phyloP scores from a whole-genome alignment of 2,888 invertebrate genomes.

The Eristalinus aeneus region DNA sequence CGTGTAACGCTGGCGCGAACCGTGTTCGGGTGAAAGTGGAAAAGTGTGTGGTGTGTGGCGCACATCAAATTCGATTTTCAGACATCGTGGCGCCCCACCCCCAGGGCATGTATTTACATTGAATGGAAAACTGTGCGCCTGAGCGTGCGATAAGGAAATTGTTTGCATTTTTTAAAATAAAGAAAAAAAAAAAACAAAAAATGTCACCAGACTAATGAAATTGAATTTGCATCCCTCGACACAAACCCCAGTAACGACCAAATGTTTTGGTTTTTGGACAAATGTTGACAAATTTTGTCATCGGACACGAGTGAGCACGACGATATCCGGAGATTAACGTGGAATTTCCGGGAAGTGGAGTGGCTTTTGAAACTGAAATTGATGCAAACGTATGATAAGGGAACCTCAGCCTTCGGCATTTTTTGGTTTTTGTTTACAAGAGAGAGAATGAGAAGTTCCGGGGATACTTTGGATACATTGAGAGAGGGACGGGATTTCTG shows the following conservation, averaged over 20 bases:
- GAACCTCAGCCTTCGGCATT: neutral
- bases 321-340: neutral
- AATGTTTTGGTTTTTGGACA: no score
- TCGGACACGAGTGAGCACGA: neutral
- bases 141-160: slow-evolving; percentile 20
- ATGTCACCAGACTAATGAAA: neutral
- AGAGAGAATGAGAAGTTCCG: neutral
- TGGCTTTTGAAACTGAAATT: neutral
- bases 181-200: neutral
- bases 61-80: neutral
- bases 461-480: neutral
- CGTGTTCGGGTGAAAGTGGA: neutral
- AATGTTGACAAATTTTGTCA: neutral
- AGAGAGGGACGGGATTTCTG: no score
- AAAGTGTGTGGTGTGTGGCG: neutral
- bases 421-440: neutral
- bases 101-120: neutral
- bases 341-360: neutral
- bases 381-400: neutral
- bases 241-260: no score
- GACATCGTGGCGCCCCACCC: neutral
- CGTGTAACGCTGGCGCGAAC: neutral
- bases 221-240: neutral
- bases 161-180: slow-evolving; percentile 17
- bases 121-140: neutral